phyloP scores from a whole-genome alignment of 2,797 vertebrate genomes.

The Schizothorax lantsangensis region DNA sequence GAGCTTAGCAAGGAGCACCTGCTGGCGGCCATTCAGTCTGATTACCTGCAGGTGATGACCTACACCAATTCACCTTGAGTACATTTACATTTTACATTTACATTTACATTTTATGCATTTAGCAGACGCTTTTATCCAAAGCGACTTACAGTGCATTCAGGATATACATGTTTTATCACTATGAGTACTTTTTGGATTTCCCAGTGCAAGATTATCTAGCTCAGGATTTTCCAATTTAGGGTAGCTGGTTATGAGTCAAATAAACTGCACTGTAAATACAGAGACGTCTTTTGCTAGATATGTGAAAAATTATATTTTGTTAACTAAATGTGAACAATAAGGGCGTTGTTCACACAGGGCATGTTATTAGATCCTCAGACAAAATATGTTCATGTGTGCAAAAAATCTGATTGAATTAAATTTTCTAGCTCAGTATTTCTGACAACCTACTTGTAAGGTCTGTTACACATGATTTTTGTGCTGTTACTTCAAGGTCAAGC shows the following conservation, averaged over 20 bases:
- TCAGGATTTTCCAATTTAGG: not conserved
- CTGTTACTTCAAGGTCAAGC: conserved; percentile 1
- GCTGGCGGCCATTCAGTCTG: conserved; percentile 94
- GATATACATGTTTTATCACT: too few species aligned
- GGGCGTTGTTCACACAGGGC: not conserved
- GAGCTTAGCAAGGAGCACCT: conserved; percentile 97
- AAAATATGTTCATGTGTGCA: not conserved
- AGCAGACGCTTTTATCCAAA: too few species aligned
- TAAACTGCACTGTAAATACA: not conserved
- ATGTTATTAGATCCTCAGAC: not conserved
- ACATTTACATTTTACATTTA: too few species aligned
- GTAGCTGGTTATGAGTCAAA: not conserved
- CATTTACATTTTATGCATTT: too few species aligned
- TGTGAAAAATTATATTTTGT: not conserved
- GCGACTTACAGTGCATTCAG: too few species aligned
- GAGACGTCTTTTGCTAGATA: not conserved
- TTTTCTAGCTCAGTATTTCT: not conserved
- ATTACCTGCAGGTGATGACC: conserved; percentile 93
- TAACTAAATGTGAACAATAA: not conserved
- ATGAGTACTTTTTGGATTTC: not conserved
- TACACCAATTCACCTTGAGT: not conserved
- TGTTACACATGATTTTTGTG: not conserved
- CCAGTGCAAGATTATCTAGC: not conserved
- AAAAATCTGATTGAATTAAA: not conserved
- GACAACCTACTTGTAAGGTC: not conserved